Evolutionary conservation across 1,140 invertebrate species (phyloP), one percentile per base, ranked within the genome.

Genomic region (Aricia agestis): DNA sequence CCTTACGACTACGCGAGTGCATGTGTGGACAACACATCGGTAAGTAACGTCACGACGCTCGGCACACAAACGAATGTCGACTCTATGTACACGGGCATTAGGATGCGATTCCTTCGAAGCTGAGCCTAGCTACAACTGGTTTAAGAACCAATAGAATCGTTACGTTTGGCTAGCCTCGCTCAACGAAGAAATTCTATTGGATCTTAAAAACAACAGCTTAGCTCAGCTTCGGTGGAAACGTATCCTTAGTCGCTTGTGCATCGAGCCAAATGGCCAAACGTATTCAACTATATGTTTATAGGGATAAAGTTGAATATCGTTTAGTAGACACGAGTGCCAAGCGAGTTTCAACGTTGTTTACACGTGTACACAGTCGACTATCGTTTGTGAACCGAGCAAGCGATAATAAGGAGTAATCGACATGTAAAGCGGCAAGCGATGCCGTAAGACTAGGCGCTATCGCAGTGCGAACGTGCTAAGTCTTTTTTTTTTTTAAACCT

Each of bases 1-100:
- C 87, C 92, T 88, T 86, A 92, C 90, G 83, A 92, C 92, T 92
- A 90, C 87, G 83, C 85, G 87, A 84, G 89, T 89, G 89, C 87
- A 90, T 90, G 87, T 90, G 89, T 89, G 87, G 86, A 90, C 89
- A 91, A 91, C 87, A 90, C 87, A 87, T 89, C 80, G 80, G 82
- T 91, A 84, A 91, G 82, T 91, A 86, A 84, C 80, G 81, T 77
- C 80, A 79, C 83, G 78, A 73, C 57, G 78, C 81, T 81, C 81
- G 77, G 71, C 78, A 83, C 81, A 73, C 80, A 75, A 82, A 85
- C 81, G 81, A 78, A 75, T 15, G 45, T 52, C 45, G 11, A 52
- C 10, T 13, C 11, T 13, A 66, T 72, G 67, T 61, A 11, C 45
- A 52, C 45, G 36, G 0, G 5, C 1, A 0, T 36, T 4, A 36